Evolutionary conservation across 2,113 vertebrate species (phyloP).

Genomic region (Sylvietta virens): DNA sequence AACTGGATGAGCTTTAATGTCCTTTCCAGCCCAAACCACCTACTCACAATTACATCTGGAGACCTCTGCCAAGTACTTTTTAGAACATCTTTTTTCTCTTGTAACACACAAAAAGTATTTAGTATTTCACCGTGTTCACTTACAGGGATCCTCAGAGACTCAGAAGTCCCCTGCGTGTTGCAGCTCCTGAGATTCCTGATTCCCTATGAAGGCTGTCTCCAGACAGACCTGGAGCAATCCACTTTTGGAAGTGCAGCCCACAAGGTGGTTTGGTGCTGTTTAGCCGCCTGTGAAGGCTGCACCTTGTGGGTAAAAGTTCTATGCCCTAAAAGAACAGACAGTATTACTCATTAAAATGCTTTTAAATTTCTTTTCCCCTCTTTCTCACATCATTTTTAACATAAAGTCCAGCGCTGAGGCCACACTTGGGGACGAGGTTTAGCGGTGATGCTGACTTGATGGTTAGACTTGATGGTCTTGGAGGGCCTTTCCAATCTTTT

Average conservation of each 20-base stretch:
- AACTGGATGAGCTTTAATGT: background rate
- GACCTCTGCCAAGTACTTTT: background rate
- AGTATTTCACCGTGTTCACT: background rate
- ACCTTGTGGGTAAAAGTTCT: background rate
- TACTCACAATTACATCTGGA: background rate
- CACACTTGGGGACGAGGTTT: accelerated
- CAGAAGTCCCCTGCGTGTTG: background rate
- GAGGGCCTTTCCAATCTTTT: background rate
- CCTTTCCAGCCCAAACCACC: background rate
- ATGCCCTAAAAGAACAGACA: background rate
- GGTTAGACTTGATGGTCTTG: background rate
- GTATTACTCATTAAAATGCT: background rate
- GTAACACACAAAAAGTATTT: background rate
- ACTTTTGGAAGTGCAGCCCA: accelerated
- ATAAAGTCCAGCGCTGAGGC: background rate
- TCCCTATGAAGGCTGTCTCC: accelerated
- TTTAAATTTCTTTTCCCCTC: background rate
- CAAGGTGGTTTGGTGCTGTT: background rate
- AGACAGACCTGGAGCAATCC: background rate
- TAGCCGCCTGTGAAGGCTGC: background rate
- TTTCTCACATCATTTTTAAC: background rate
- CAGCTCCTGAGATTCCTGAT: background rate
- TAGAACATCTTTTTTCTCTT: background rate
- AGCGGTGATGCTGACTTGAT: background rate
- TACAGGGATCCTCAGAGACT: background rate